Base-by-base conservation (phyloP, 1,140 invertebrate genomes). In the Arion vulgaris region DNA sequence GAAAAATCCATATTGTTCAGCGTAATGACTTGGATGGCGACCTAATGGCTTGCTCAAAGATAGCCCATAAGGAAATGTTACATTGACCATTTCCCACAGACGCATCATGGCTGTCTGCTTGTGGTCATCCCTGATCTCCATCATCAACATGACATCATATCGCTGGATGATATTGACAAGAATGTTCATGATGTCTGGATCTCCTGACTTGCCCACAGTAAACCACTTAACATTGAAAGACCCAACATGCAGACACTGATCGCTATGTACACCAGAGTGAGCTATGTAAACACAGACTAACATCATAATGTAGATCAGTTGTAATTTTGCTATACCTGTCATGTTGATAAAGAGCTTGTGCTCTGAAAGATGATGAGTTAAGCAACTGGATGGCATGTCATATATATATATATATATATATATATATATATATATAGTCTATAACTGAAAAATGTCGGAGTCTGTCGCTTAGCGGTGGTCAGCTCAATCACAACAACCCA, bases 151-250 rank as follows among this genome's bases (percentile, higher is more conserved):
- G 38, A 73, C 71, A 23, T 73, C 71, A 73, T 73, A 73, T 36
- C 71, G 71, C 32, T 73, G 71, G 71, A 73, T 73, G 36, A 73
- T 73, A 39, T 73, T 11, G 7, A 11, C 41, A 5, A 73, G 71
- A 26, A 73, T 73, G 38, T 32, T 19, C 71, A 73, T 41, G 38
- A 73, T 38, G 36, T 39, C 28, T 38, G 39, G 36, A n/a, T 73
- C 32, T 13, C 36, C 38, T 23, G 71, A 73, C 28, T 73, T 73
- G 71, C 2, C 1, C 2, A 73, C 71, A 23, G 1, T 49, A 34
- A 73, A 73, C 71, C 71, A 73, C n/a, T 73, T 73, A 2, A 73
- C 71, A 23, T 73, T 73, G 71, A 73, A 73, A 34, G 71, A 73
- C 41, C 71, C 71, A 5, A 73, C 71, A 9, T 32, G 17, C 28